Evolutionary conservation across 2,797 vertebrate species (phyloP), one percentile per base, ranked within the genome.

Genomic region (Brachyrhaphis roseni): DNA sequence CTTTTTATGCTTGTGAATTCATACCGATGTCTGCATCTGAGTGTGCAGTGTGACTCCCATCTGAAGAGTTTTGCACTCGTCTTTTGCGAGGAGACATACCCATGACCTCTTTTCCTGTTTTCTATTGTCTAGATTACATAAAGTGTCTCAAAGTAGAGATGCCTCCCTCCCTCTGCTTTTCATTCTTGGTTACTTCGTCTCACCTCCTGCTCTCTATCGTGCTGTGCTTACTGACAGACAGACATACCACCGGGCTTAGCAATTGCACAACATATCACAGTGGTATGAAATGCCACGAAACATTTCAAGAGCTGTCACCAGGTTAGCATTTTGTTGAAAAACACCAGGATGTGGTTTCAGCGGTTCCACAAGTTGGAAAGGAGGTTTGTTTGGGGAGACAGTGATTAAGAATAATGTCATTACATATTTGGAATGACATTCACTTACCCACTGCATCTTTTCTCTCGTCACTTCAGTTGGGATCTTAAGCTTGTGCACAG

Each of bases 321-420:
- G 87, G 82, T 92, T 84, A 82, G 85, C 80, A 18, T 88, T 87
- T 82, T 72, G 78, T 80, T 92, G 85, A 92, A 84, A 88, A 92
- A 90, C 85, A 84, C 82, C 85, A 91, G 90, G 84, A 88, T 94
- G 89, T 18, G 83, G 87, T 93, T 90, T 89, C n/a, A 23, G 86
- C 16, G 82, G 84, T 79, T 70, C 57, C 36, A 71, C 78, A 55
- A 18, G 13, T 70, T 82, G 66, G 72, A 85, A 64, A 78, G 62
- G 78, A 75, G 62, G 75, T 90, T 88, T 90, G 87, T 92, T 92
- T 82, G 83, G 86, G 83, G 78, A 89, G 83, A 81, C 81, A 1
- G 79, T 90, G 87, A 93, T 91, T 91, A 86, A 89, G 85, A 93
- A 81, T 86, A 90, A 89, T 90, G 78, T 84, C 82, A 82, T 88